phyloP scores from a whole-genome alignment of 2,113 vertebrate species.

The Protobothrops flavoviridis region DNA sequence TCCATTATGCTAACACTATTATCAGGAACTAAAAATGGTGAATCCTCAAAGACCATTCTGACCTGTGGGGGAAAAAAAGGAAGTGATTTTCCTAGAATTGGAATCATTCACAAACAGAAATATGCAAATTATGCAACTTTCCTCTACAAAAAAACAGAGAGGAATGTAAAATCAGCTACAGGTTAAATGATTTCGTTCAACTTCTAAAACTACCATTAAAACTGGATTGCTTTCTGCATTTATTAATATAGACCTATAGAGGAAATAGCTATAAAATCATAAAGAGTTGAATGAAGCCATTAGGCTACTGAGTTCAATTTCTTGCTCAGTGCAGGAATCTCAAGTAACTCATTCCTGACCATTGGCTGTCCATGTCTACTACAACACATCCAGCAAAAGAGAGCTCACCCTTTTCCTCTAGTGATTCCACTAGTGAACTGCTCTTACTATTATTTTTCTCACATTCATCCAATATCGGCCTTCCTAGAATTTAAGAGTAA shows the following conservation, averaged over 20 bases:
- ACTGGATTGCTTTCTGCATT: background rate
- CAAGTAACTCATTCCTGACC: background rate
- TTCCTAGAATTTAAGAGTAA: background rate
- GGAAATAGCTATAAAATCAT: background rate
- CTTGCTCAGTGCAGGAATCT: background rate
- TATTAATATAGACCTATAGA: background rate
- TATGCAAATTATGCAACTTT: background rate
- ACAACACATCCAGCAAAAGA: background rate
- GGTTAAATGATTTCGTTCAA: slow-evolving; percentile 20
- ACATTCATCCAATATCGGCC: background rate
- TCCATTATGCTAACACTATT: slow-evolving; percentile 94
- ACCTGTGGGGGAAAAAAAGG: slow-evolving; percentile 71
- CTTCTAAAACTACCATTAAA: slow-evolving; percentile 31
- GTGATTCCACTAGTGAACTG: background rate
- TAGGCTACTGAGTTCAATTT: background rate
- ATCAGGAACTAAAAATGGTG: slow-evolving; percentile 90
- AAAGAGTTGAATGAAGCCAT: background rate
- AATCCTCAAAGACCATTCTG: slow-evolving; percentile 83
- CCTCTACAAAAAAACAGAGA: background rate
- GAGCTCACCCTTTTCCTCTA: background rate
- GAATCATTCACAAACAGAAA: slow-evolving; percentile 2
- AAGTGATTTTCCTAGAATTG: slow-evolving; percentile 24
- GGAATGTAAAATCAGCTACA: slow-evolving; percentile 3
- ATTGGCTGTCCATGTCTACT: background rate
- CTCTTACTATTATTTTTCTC: background rate